phyloP scores from a whole-genome alignment of 2,797 vertebrate genomes.

The Lerista edwardsae region DNA sequence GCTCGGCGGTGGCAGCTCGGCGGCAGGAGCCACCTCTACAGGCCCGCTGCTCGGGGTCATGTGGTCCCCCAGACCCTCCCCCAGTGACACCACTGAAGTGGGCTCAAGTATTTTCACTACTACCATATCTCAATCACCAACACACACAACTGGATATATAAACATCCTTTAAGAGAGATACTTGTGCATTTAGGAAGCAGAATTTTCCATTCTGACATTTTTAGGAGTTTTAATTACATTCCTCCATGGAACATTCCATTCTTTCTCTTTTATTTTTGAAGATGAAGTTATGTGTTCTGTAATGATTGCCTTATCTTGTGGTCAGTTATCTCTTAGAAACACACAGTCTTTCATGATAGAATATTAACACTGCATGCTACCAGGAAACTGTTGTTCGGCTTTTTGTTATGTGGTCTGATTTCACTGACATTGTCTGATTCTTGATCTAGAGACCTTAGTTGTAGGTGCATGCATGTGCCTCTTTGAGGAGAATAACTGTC shows the following conservation, averaged over 20 bases:
- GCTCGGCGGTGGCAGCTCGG: no score
- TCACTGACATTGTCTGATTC: conserved; percentile 18
- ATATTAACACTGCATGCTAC: conserved; percentile 15
- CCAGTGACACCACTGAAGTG: no score
- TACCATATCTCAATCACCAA: background rate
- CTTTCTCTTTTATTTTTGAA: conserved; percentile 57
- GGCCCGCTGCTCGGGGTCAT: no score
- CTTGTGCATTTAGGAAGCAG: conserved; percentile 10
- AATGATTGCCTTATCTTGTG: background rate
- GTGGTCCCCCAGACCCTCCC: no score
- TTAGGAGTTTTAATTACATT: conserved; percentile 47
- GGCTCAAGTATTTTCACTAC: background rate
- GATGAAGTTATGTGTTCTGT: conserved; percentile 33
- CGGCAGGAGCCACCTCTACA: no score
- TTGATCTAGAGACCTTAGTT: conserved; percentile 10
- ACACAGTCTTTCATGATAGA: conserved; percentile 19
- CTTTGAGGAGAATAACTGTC: conserved; percentile 18
- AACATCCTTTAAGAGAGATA: background rate
- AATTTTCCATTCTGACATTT: conserved; percentile 47
- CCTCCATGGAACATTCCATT: conserved; percentile 50
- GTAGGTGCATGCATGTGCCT: background rate
- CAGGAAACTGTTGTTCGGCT: conserved; percentile 6
- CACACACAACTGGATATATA: background rate
- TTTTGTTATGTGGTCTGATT: conserved; percentile 26
- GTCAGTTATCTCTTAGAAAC: conserved; percentile 36